Conservation (phyloP, 2,888 invertebrate genomes). For the Hypomecis punctinalis region DNA sequence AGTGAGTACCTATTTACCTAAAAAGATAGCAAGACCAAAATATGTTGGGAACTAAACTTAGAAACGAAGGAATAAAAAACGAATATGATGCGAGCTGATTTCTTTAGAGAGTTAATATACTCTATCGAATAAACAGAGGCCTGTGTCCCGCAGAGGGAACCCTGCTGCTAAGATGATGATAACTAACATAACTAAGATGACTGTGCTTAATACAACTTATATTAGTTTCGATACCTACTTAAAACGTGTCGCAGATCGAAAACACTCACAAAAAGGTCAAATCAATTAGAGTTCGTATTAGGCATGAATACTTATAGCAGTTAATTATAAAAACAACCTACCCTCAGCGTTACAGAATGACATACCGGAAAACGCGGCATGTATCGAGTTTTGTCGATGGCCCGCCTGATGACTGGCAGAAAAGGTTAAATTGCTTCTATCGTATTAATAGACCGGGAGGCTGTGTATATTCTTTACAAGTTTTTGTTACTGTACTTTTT, state of each 20-base stretch:
- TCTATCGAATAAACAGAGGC: too few species aligned
- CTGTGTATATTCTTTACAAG: background rate
- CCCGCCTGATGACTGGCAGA: slow-evolving; percentile 75
- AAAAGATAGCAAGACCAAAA: too few species aligned
- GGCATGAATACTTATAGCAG: slow-evolving; percentile 34
- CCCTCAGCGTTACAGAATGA: slow-evolving; percentile 58
- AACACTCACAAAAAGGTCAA: slow-evolving; percentile 23
- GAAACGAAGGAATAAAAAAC: too few species aligned
- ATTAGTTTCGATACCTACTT: background rate
- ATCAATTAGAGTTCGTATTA: slow-evolving; percentile 29
- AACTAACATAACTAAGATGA: too few species aligned
- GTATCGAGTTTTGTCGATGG: slow-evolving; percentile 54
- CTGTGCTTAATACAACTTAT: too few species aligned
- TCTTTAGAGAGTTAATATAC: too few species aligned
- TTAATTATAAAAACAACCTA: slow-evolving; percentile 58
- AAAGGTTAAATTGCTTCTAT: slow-evolving; percentile 75
- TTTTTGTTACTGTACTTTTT: background rate
- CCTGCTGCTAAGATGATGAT: too few species aligned
- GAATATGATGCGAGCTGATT: too few species aligned
- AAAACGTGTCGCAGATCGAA: slow-evolving; percentile 1
- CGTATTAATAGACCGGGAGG: slow-evolving; percentile 48
- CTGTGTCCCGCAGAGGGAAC: too few species aligned
- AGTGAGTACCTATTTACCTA: too few species aligned
- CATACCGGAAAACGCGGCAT: slow-evolving; percentile 57
- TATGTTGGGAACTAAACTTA: too few species aligned